These are phyloP conservation scores for Phalacrocorax carbo DNA, from an alignment of 2,113 vertebrate genomes.

Conservation along the genomic window DNA sequence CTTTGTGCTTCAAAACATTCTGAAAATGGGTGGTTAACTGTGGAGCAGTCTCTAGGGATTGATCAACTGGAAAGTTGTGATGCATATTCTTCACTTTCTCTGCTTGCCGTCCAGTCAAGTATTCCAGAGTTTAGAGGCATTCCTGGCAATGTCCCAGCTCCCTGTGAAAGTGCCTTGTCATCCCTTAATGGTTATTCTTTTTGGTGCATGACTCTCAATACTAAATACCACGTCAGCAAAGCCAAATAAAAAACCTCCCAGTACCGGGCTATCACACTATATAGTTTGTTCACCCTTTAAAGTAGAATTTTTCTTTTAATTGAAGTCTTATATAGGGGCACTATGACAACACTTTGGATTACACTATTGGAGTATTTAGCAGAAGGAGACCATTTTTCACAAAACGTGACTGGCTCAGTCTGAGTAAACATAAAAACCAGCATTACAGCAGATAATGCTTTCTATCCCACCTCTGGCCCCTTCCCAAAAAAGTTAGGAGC, in stretches of 20 bases:
- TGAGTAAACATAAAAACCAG: not conserved
- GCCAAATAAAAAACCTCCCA: not conserved
- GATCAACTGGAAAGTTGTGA: not conserved
- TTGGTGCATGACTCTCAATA: not conserved
- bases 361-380: not conserved
- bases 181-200: not conserved
- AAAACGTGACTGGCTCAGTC: not conserved
- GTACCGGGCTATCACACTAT: not conserved
- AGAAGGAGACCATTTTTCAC: not conserved
- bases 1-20: not conserved
- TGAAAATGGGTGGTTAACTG: not conserved
- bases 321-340: not conserved
- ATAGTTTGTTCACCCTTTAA: not conserved
- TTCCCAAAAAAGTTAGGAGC: not conserved
- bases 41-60: not conserved
- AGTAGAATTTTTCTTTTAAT: not conserved
- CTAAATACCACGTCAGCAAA: not conserved
- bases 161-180: not conserved
- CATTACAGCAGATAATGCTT: slow-evolving; percentile 4
- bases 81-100: not conserved
- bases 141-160: not conserved
- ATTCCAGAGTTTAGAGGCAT: not conserved
- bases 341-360: not conserved
- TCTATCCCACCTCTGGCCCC: not conserved
- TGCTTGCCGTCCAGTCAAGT: not conserved